Evolutionary conservation across 2,113 vertebrate genomes (phyloP).

Genomic region (Pangasianodon hypophthalmus): DNA sequence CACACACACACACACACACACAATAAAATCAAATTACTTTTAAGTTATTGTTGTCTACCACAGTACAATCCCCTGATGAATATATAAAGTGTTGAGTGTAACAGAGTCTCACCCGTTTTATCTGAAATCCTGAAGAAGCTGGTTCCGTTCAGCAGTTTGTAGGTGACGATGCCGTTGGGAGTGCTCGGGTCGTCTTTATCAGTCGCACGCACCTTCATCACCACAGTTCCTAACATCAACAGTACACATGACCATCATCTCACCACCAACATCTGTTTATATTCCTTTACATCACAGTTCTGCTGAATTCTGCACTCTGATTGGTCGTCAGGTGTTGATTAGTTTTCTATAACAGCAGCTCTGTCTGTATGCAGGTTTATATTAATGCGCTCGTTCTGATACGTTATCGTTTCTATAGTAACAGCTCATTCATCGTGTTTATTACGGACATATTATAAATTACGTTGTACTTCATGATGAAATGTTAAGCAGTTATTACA

Average conservation of each 20-base stretch:
- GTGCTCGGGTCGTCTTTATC: slow-evolving; percentile 89
- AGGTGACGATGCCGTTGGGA: slow-evolving; percentile 79
- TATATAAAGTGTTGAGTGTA: neutral
- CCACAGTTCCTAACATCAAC: slow-evolving; percentile 75
- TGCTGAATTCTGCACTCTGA: neutral
- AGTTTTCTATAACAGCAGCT: neutral
- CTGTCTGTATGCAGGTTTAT: no score
- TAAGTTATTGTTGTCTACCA: neutral
- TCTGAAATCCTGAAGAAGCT: slow-evolving; percentile 81
- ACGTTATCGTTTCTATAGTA: neutral
- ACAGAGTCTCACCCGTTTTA: slow-evolving; percentile 71
- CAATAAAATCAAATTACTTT: neutral
- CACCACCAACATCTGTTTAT: neutral
- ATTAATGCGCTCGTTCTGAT: neutral
- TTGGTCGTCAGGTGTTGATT: neutral
- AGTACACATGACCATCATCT: neutral
- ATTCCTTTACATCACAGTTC: neutral
- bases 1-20: neutral
- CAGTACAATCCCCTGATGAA: neutral
- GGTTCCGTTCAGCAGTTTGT: slow-evolving; percentile 73
- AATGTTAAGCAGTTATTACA: neutral
- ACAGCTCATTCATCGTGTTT: neutral
- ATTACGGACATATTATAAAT: neutral
- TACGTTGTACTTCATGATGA: neutral
- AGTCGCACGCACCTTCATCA: slow-evolving; percentile 80